Evolutionary conservation across 2,797 vertebrate genomes (phyloP).

Genomic region (Falco cherrug): DNA sequence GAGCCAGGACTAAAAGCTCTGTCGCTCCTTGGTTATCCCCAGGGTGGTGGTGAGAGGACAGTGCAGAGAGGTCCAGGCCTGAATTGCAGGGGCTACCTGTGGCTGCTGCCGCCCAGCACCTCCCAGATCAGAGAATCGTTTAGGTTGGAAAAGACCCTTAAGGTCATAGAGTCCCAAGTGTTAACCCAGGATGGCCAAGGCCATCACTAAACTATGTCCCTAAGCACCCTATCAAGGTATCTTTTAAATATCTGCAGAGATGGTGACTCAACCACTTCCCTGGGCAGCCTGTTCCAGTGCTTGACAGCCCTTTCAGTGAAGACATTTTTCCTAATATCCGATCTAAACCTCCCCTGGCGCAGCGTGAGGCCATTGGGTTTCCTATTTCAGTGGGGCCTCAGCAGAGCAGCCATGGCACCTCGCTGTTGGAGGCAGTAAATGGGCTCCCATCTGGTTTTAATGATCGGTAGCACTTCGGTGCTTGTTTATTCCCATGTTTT

Average conservation of each 20-base stretch:
- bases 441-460: conserved; percentile 65
- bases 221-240: no score
- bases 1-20: not conserved
- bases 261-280: no score
- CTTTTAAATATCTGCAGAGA: no score
- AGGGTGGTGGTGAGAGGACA: not conserved
- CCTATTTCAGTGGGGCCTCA: conserved; percentile 41
- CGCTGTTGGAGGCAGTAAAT: conserved; percentile 43
- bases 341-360: no score
- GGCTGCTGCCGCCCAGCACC: not conserved
- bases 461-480: conserved; percentile 59
- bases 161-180: no score
- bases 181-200: no score
- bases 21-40: not conserved
- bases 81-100: not conserved
- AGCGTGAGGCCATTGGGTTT: not conserved
- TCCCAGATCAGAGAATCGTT: not conserved
- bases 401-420: not conserved
- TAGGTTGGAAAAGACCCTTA: no score
- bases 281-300: no score
- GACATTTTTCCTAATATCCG: no score
- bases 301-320: no score
- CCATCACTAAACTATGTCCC: no score
- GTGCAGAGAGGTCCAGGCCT: not conserved
- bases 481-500: conserved; percentile 60